A percentile compares a stretch with the other conserved stretches of the same genome.
phyloP scores from a whole-genome alignment of 2,113 vertebrate genomes.

The Etheostoma spectabile region DNA sequence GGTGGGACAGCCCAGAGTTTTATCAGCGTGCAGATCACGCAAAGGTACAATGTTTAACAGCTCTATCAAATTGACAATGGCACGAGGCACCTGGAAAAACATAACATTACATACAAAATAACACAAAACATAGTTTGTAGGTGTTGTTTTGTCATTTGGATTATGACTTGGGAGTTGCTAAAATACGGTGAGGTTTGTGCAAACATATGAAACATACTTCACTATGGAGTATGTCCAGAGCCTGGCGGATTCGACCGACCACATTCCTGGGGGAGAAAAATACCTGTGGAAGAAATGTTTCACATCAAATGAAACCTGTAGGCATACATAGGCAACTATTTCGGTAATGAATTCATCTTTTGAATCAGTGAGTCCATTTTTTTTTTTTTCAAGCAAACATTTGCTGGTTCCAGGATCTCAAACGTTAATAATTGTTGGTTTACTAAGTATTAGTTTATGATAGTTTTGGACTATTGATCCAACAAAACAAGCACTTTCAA shows the following conservation, averaged over 20 bases:
- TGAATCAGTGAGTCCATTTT: neutral
- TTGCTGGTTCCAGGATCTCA: neutral
- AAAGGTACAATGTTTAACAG: conserved; percentile 82
- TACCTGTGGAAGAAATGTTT: conserved; percentile 72
- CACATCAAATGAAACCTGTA: neutral
- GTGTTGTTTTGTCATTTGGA: neutral
- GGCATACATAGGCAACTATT: too few species aligned
- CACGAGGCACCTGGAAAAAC: conserved; percentile 90
- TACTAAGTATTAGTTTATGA: neutral
- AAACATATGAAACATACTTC: conserved; percentile 63
- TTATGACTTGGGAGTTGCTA: neutral
- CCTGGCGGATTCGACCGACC: conserved; percentile 81
- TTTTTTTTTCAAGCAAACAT: neutral
- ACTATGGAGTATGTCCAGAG: conserved; percentile 90
- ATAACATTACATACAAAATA: too few species aligned
- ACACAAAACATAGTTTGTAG: neutral
- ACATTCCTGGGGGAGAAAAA: conserved; percentile 88
- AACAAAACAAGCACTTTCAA: neutral
- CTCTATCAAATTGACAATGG: conserved; percentile 90
- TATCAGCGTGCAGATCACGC: conserved; percentile 84
- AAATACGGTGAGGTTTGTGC: neutral
- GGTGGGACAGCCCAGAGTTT: conserved; percentile 84
- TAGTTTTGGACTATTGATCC: neutral
- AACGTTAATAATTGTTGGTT: neutral
- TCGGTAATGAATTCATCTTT: neutral